Conservation (phyloP, 2,888 invertebrate species). For the Epinotia bilunana region DNA sequence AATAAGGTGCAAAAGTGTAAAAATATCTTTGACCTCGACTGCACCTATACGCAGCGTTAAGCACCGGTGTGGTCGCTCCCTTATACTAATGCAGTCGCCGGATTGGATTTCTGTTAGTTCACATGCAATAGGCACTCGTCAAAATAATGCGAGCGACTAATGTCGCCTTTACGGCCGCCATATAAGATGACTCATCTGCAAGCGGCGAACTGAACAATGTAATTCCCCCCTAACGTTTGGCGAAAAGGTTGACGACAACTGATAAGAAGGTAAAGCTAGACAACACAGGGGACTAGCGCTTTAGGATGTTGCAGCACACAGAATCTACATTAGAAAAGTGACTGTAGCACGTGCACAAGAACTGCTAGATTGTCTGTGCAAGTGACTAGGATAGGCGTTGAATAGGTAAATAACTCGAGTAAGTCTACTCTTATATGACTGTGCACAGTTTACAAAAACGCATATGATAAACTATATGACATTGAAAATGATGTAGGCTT, state of each 20-base stretch:
- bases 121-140: not conserved
- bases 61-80: no score
- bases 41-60: no score
- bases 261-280: constrained; percentile 39
- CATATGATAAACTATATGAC: no score
- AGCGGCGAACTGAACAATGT: not conserved
- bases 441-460: no score
- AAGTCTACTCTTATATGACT: no score
- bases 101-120: not conserved
- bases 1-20: no score
- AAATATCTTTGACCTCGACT: no score
- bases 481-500: no score
- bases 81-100: no score
- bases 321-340: constrained; percentile 8
- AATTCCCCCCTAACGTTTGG: not conserved
- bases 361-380: constrained; percentile 10
- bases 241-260: constrained; percentile 20
- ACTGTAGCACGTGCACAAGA: not conserved
- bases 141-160: not conserved
- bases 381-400: not conserved
- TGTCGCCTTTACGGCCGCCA: not conserved
- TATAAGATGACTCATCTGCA: not conserved
- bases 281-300: constrained; percentile 31
- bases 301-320: constrained; percentile 15
- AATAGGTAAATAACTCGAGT: no score